These are phyloP conservation scores for Atrichornis clamosus DNA, from an alignment of 2,113 vertebrate genomes.

Conservation along the genomic window DNA sequence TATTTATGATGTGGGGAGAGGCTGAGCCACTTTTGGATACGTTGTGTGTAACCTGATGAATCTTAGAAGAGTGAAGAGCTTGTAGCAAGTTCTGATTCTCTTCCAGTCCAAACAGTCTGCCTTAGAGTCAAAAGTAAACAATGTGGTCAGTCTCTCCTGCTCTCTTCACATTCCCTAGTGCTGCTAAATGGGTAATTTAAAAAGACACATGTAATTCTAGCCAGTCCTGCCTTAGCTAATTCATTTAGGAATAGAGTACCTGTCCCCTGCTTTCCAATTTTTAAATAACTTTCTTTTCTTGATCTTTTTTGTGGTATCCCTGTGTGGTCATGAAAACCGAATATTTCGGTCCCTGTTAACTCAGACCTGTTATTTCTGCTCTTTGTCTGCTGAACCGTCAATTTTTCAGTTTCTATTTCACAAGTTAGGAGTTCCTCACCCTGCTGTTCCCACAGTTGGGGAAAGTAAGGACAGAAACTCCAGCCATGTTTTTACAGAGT, in stretches of 20 bases:
- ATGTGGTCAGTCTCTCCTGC: background rate
- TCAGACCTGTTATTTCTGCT: background rate
- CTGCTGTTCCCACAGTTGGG: accelerated
- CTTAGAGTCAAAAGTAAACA: background rate
- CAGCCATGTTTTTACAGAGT: background rate
- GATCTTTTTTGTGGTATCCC: background rate
- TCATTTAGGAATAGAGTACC: background rate
- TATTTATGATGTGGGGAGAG: background rate
- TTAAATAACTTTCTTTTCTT: background rate
- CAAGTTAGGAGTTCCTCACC: background rate
- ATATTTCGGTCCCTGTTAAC: background rate
- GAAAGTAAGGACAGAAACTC: background rate
- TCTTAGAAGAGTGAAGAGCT: background rate
- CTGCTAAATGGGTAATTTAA: background rate
- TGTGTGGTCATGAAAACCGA: background rate
- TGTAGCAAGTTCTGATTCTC: background rate
- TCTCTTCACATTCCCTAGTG: background rate
- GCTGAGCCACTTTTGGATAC: background rate
- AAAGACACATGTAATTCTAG: background rate
- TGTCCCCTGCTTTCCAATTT: background rate
- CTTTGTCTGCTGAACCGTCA: background rate
- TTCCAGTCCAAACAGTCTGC: background rate
- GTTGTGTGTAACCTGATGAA: background rate
- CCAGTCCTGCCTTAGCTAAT: background rate
- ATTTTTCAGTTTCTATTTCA: background rate